Evolutionary conservation across 2,113 vertebrate species (phyloP), one percentile per base, ranked within the genome.

Genomic region (Candoia aspera): DNA sequence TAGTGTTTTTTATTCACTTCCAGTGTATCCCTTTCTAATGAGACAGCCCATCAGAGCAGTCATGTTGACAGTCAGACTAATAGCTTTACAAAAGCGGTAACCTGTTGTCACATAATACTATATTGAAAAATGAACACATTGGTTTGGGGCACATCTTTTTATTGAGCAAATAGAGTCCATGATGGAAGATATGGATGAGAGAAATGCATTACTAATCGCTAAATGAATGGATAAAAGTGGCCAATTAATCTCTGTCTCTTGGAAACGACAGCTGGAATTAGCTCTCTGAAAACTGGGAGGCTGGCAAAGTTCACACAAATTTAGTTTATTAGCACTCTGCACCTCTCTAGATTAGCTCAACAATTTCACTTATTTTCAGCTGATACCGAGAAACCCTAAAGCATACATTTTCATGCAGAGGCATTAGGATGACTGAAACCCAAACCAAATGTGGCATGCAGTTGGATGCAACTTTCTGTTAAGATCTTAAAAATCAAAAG

Each of bases 31-130:
- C 91, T 95, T 89, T 96, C 95, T 98, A 97, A 97, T 97, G 97
- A 97, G 96, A 97, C 97, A 97, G 92, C 90, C 96, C 97, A 95
- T 96, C 96, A 90, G 84, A 95, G 90, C 91, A 97, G 94, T 96
- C 94, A 91, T 60, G 88, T 94, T 98, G 97, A 97, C 97, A 97
- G 96, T 96, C 96, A 97, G 98, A 98, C 91, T 97, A 98, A 98
- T 98, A 97, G 97, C 96, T 97, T 97, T 97, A 97, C 96, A 96
- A 95, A 97, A 97, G 93, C 93, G 95, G 97, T 92, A 97, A 97
- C 96, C 94, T 97, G 93, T 97, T 97, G 96, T 92, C 94, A 95
- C 84, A 95, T 94, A 93, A 94, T 96, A 91, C 92, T 96, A 23
- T 95, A 95, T 93, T 97, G 97, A 97, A 97, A 98, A 98, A 98